Evolutionary conservation across 2,113 vertebrate genomes (phyloP).

Genomic region (Zosterops japonicus): DNA sequence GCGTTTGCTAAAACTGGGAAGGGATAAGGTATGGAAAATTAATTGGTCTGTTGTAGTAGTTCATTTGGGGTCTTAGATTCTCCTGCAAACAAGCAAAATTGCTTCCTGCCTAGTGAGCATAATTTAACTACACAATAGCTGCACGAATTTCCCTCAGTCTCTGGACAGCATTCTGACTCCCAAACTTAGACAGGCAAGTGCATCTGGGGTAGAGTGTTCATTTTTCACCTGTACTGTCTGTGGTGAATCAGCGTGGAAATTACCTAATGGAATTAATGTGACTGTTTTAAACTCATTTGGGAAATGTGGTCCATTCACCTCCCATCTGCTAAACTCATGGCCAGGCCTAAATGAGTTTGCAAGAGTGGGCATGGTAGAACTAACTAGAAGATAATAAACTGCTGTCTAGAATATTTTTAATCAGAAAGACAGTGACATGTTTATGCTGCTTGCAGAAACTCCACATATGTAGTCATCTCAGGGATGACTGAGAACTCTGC

Average conservation of each 20-base stretch:
- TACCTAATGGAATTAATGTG: not conserved
- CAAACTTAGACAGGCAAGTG: not conserved
- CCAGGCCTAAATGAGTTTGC: not conserved
- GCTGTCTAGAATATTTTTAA: not conserved
- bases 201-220: not conserved
- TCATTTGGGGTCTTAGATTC: not conserved
- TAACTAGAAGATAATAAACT: not conserved
- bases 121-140: not conserved
- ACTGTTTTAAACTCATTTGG: not conserved
- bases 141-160: not conserved
- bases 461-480: not conserved
- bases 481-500: not conserved
- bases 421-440: not conserved
- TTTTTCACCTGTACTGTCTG: not conserved
- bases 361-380: not conserved
- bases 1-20: not conserved
- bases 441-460: not conserved
- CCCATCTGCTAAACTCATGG: not conserved
- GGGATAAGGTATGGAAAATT: not conserved
- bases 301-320: not conserved
- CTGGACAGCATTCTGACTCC: not conserved
- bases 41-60: not conserved
- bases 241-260: not conserved
- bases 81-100: conserved; percentile 10
- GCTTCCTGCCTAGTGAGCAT: not conserved